Percentiles rank a stretch among this genome's conserved stretches.
These are phyloP conservation scores for Meles meles DNA, from an alignment of 2,113 vertebrate species.

Conservation along the genomic window DNA sequence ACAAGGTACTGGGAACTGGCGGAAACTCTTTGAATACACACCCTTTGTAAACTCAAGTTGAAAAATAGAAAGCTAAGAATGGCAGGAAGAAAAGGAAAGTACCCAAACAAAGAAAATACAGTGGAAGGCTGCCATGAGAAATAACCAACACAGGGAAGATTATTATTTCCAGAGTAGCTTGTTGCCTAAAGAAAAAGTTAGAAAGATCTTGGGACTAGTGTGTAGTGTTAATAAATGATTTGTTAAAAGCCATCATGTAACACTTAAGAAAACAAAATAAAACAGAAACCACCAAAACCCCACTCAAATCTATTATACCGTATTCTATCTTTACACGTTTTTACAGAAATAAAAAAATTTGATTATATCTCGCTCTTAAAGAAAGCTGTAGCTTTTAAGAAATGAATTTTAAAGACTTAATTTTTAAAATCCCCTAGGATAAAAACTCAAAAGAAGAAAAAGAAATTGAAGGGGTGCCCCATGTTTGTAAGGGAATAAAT, in stretches of 20 bases:
- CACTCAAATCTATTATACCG: neutral
- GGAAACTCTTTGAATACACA: constrained; percentile 85
- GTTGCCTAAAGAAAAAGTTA: constrained; percentile 43
- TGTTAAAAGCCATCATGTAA: constrained; percentile 36
- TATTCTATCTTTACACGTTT: neutral
- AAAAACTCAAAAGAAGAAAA: constrained; percentile 18
- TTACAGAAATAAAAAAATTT: neutral
- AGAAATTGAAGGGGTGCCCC: neutral
- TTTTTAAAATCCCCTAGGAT: neutral
- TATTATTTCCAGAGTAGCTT: constrained; percentile 70
- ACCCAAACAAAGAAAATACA: constrained; percentile 82
- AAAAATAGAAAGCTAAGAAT: constrained; percentile 88
- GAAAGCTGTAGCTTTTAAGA: neutral
- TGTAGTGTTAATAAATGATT: constrained; percentile 7
- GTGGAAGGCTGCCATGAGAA: constrained; percentile 84
- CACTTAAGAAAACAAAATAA: constrained; percentile 33
- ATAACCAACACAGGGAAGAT: constrained; percentile 65
- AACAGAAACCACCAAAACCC: neutral
- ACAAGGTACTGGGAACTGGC: constrained; percentile 81
- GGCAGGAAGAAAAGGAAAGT: constrained; percentile 88
- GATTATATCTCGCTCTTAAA: constrained; percentile 4
- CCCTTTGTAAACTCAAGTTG: constrained; percentile 80
- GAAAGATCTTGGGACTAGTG: constrained; percentile 21
- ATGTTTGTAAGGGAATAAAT: neutral
- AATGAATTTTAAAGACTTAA: neutral